A percentile compares a stretch with the other conserved stretches of the same genome.
phyloP scores from a whole-genome alignment of 2,888 invertebrate species.

The Patella ulyssiponensis region DNA sequence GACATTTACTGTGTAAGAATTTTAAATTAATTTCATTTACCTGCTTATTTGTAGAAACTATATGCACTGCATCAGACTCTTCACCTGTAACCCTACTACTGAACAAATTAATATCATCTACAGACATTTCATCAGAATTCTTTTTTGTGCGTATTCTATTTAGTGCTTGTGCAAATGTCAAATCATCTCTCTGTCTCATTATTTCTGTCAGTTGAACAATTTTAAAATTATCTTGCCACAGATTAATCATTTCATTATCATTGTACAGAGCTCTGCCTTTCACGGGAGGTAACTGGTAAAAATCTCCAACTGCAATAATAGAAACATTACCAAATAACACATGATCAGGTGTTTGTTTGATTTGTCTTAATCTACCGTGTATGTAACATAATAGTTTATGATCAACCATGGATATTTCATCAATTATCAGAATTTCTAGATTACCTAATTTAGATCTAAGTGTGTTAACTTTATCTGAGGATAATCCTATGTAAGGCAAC shows the following conservation, averaged over 20 bases:
- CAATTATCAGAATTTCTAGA: constrained; percentile 24
- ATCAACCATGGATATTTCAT: constrained; percentile 27
- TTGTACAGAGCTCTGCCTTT: constrained; percentile 16
- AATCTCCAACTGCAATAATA: constrained; percentile 16
- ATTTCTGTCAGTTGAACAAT: constrained; percentile 28
- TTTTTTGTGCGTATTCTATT: constrained; percentile 27
- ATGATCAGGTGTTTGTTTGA: constrained; percentile 15
- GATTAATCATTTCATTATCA: constrained; percentile 1
- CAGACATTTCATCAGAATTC: constrained; percentile 11
- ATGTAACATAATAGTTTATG: constrained; percentile 18
- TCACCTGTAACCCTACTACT: constrained; percentile 21
- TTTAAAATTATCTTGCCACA: constrained; percentile 33
- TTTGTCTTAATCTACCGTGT: constrained; percentile 23
- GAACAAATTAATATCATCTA: constrained; percentile 17
- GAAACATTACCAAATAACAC: constrained; percentile 17
- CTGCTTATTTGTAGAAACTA: constrained; percentile 32
- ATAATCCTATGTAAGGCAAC: not conserved
- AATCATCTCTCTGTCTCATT: constrained; percentile 31
- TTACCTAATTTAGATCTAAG: constrained; percentile 17
- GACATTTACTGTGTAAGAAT: constrained; percentile 14
- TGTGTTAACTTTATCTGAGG: not conserved
- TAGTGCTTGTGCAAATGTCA: constrained; percentile 23
- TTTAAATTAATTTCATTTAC: constrained; percentile 24
- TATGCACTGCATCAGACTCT: constrained; percentile 27
- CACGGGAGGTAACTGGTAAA: constrained; percentile 31